These are phyloP conservation scores for Drosophila nigromelanica DNA, from an alignment of 1,140 invertebrate genomes.

Conservation along the genomic window DNA sequence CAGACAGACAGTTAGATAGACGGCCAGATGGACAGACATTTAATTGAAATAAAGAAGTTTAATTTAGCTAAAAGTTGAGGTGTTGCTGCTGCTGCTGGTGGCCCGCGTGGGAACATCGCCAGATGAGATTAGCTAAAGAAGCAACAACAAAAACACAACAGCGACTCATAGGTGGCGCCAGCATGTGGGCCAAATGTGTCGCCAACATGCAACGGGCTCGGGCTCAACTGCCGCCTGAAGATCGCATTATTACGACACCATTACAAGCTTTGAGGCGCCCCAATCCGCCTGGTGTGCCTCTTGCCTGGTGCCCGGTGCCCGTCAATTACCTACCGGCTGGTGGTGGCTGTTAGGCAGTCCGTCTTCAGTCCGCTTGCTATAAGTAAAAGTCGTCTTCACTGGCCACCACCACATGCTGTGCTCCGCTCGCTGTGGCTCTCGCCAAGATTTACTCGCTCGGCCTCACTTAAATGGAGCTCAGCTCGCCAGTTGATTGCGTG, in stretches of 20 bases:
- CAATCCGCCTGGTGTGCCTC: slow-evolving; percentile 14
- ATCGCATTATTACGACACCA: slow-evolving; percentile 80
- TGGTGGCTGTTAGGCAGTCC: slow-evolving; percentile 39
- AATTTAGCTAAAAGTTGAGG: slow-evolving; percentile 73
- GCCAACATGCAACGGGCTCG: slow-evolving; percentile 37
- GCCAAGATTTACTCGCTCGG: slow-evolving; percentile 80
- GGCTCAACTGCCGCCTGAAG: slow-evolving; percentile 33
- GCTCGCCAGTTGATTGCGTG: slow-evolving; percentile 81
- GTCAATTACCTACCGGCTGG: slow-evolving; percentile 80
- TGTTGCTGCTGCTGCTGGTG: slow-evolving; percentile 47
- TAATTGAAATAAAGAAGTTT: slow-evolving; percentile 82
- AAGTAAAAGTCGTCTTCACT: slow-evolving; percentile 64
- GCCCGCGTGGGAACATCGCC: slow-evolving; percentile 58
- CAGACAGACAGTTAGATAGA: slow-evolving; percentile 35
- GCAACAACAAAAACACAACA: slow-evolving; percentile 16
- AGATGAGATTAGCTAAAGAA: slow-evolving; percentile 24
- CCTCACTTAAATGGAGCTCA: slow-evolving; percentile 78
- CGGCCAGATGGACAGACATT: slow-evolving; percentile 50
- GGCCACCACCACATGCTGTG: slow-evolving; percentile 70
- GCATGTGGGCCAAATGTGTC: slow-evolving; percentile 58
- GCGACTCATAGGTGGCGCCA: slow-evolving; percentile 63
- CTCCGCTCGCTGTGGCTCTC: slow-evolving; percentile 47
- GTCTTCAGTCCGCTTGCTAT: slow-evolving; percentile 9
- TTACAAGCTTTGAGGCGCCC: slow-evolving; percentile 57
- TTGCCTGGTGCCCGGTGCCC: neutral